Evolutionary conservation across 2,113 vertebrate species (phyloP).

Genomic region (Antigone vipio): DNA sequence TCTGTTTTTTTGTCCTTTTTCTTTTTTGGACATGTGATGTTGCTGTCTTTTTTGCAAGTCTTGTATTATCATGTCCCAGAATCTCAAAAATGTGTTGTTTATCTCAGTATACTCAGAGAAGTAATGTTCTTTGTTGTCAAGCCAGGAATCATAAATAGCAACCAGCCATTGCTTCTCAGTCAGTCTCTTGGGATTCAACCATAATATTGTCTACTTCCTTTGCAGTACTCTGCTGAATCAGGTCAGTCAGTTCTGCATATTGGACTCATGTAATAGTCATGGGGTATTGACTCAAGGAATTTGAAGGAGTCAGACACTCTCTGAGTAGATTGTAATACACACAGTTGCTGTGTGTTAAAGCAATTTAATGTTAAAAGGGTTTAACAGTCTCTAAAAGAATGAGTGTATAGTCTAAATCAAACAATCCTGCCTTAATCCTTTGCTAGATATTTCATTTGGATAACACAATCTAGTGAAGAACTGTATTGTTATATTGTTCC

Average conservation of each 20-base stretch:
- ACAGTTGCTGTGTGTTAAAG: background rate
- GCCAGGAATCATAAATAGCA: background rate
- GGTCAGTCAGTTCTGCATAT: background rate
- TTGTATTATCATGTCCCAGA: background rate
- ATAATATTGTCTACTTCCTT: background rate
- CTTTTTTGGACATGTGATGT: background rate
- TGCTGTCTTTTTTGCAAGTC: background rate
- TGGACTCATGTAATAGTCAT: accelerated
- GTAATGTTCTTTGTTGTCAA: background rate
- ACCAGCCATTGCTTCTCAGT: background rate
- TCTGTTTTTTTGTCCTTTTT: too few species aligned
- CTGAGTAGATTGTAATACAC: background rate
- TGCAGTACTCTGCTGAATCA: background rate
- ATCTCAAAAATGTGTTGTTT: background rate
- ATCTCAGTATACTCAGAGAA: background rate
- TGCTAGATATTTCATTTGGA: background rate
- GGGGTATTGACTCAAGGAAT: background rate
- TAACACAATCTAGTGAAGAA: background rate
- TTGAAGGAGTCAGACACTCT: background rate
- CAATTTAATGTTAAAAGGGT: background rate
- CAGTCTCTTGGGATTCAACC: background rate
- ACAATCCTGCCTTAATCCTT: background rate
- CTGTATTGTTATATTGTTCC: background rate
- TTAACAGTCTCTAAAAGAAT: background rate
- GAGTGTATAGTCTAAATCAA: background rate